Base-by-base conservation (phyloP, 92 coral and sea anemone genomes). In the Desmophyllum pertusum region DNA sequence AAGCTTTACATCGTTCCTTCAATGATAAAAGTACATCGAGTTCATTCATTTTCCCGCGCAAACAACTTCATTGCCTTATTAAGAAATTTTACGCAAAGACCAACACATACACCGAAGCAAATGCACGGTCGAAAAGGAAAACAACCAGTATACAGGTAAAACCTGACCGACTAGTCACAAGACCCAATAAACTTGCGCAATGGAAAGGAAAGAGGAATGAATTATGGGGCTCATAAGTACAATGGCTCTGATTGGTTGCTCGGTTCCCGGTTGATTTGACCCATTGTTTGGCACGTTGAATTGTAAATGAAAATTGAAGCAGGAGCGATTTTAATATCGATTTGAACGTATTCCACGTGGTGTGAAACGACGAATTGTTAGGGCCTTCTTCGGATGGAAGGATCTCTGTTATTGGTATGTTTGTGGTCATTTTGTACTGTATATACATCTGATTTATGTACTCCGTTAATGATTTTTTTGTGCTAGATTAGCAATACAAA, bases 321-420 rank as follows among this genome's bases (percentile, higher is more conserved):
- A 40, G 52, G 70, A 57, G 9, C 70, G 53, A 77, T 30, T 73
- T 27, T 73, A 17, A 59, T 63, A 59, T 78, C 57, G 53, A 41
- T 62, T 62, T 27, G 82, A 38, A 3, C 18, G 19, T 80, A 80
- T 80, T 80, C 75, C 84, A 80, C 84, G 84, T 80, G 84, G 84
- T 80, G 38, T 48, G 23, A n/a, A 50, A 35, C 64, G 46, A 40
- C 75, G 33, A 66, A 46, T 36, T 48, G 50, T 46, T 66, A 35
- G 61, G 30, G 45, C 4, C 36, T 62, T 21, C 37, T 67, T 80
- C n/a, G 75, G 84, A n/a, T n/a, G n/a, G n/a, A n/a, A n/a, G n/a
- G n/a, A 80, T 80, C 75, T 31, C 84, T 45, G 38, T 80, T 67
- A 70, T 80, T 57, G 84, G 84, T 80, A 80, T 66, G 84, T 80